These are phyloP conservation scores for Larimichthys crocea DNA, from an alignment of 2,113 vertebrate species.

Conservation along the genomic window DNA sequence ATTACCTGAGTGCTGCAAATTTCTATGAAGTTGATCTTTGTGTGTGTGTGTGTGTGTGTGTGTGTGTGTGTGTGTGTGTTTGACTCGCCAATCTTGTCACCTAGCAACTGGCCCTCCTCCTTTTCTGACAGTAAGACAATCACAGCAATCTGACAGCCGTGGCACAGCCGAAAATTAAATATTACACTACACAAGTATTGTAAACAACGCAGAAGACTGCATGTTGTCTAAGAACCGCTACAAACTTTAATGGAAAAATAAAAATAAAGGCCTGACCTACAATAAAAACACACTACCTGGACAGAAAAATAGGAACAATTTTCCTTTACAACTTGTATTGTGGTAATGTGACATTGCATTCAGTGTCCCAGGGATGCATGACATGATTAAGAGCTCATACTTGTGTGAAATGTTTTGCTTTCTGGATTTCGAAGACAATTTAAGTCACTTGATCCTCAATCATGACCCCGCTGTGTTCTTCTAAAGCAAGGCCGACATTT, in stretches of 20 bases:
- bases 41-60: too few species aligned
- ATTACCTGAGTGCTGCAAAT: constrained; percentile 44
- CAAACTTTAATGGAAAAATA: not conserved
- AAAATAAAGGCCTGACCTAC: not conserved
- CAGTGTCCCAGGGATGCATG: too few species aligned
- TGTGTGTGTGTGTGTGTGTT: constrained; percentile 16
- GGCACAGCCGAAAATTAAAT: constrained; percentile 30
- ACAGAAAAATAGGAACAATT: not conserved
- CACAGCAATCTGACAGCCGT: constrained; percentile 55
- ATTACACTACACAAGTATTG: constrained; percentile 3
- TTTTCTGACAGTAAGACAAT: constrained; percentile 66
- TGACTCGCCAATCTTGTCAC: constrained; percentile 71
- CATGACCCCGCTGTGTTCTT: not conserved
- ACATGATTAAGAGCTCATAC: not conserved
- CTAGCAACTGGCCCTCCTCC: constrained; percentile 79
- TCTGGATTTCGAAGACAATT: not conserved
- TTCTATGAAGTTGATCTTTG: constrained; percentile 33
- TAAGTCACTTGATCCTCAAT: not conserved
- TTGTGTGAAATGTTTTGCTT: not conserved
- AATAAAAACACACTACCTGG: not conserved
- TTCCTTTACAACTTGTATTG: not conserved
- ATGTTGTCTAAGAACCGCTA: too few species aligned
- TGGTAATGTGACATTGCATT: too few species aligned
- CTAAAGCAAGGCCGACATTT: not conserved
- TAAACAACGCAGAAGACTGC: constrained; percentile 4